These are phyloP conservation scores for Craseonycteris thonglongyai DNA, from an alignment of 2,113 vertebrate species.

Conservation along the genomic window DNA sequence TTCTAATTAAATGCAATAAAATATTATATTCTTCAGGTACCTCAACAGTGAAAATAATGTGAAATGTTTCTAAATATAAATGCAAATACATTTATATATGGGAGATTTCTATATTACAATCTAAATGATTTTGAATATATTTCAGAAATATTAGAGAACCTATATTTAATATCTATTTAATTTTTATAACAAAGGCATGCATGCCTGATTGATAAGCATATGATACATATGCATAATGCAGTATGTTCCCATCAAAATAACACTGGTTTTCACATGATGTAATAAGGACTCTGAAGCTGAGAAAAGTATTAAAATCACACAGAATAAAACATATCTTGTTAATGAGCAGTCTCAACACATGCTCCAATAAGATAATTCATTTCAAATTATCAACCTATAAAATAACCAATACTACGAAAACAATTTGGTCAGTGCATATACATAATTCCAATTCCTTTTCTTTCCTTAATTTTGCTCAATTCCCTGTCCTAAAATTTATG, in stretches of 20 bases:
- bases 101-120: neutral
- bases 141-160: neutral
- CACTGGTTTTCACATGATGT: neutral
- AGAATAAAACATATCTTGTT: neutral
- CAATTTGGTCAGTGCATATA: neutral
- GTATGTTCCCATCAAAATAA: neutral
- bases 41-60: neutral
- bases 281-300: neutral
- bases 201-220: neutral
- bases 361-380: neutral
- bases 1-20: neutral
- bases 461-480: neutral
- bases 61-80: neutral
- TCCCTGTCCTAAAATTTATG: neutral
- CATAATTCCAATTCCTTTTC: neutral
- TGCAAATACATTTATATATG: neutral
- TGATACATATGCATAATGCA: neutral
- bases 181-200: neutral
- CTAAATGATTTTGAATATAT: neutral
- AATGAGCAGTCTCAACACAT: neutral
- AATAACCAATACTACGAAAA: constrained; percentile 39
- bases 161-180: neutral
- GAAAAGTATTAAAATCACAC: neutral
- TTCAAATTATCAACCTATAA: neutral
- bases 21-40: neutral